Evolutionary conservation across 2,797 vertebrate species (phyloP), one percentile per base, ranked within the genome.

Genomic region (Schizopygopsis malacanthus): DNA sequence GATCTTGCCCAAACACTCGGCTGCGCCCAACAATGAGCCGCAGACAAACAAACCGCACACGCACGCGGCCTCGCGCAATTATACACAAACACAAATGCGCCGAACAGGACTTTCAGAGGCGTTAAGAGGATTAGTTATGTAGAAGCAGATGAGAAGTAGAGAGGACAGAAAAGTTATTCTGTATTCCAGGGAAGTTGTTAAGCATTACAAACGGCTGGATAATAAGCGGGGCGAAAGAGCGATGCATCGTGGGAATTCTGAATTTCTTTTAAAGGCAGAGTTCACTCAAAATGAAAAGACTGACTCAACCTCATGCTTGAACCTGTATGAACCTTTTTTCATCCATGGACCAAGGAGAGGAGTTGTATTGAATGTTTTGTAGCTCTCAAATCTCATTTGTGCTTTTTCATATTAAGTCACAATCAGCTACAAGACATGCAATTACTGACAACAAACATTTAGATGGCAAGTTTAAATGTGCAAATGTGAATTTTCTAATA

Each of bases 61-160:
- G 3, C 81, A 37, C 11, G 6, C 7, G 10, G 72, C 15, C 83
- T 56, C 4, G 12, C 43, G 18, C 85, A 76, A 75, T 75, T 52
- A 76, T 75, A 86, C 50, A 6, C 54, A 76, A 72, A 70, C 86
- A 84, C 59, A 50, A 69, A 83, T 28, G 18, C 22, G 18, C 41
- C 54, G 63, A 50, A 79, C 52, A 54, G 69, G 75, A 83, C 37
- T 76, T 84, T 79, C 83, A 85, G 18, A 37, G 54, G 84, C 77
- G 67, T 85, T 84, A 87, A 84, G 86, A 87, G 82, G 86, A 87
- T 87, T 87, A 87, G 85, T 87, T 87, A 81, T 87, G 82, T 87
- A 80, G 50, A 73, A 72, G 75, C 75, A 65, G 56, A 79, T 79
- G 75, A 83, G 41, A 69, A 78, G 52, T 25, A 65, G 73, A 65